phyloP scores from a whole-genome alignment of 2,113 vertebrate species.

The Oreochromis niloticus region DNA sequence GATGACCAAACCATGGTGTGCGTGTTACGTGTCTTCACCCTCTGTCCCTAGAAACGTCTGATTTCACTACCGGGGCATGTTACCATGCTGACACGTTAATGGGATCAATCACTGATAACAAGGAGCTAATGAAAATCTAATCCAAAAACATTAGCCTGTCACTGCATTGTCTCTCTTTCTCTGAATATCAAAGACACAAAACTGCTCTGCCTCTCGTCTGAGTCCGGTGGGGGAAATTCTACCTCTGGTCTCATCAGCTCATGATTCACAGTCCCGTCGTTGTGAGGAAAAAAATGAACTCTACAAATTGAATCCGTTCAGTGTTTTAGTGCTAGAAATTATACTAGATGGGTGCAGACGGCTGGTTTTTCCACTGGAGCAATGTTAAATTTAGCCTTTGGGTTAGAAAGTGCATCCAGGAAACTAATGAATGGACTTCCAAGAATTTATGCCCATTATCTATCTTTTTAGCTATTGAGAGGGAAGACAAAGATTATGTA shows the following conservation, averaged over 20 bases:
- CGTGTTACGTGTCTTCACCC: constrained; percentile 1
- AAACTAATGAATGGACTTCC: constrained; percentile 27
- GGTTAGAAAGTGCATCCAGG: not conserved
- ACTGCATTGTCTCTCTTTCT: constrained; percentile 12
- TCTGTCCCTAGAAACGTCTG: constrained; percentile 1
- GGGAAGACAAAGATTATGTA: constrained; percentile 35
- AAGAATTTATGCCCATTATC: constrained; percentile 44
- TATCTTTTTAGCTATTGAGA: constrained; percentile 6
- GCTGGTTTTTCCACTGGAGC: not conserved
- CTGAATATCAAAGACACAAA: not conserved
- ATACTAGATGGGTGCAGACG: not conserved
- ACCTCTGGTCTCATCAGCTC: constrained; percentile 26
- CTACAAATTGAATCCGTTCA: not conserved
- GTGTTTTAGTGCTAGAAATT: not conserved
- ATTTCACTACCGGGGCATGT: constrained; percentile 39
- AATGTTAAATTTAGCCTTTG: constrained; percentile 37
- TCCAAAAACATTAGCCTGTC: constrained; percentile 40
- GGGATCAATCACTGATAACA: constrained; percentile 62
- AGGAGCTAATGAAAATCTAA: constrained; percentile 66
- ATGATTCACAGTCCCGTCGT: not conserved
- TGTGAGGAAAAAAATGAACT: not conserved
- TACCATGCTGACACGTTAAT: constrained; percentile 55
- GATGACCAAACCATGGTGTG: constrained; percentile 27
- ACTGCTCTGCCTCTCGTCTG: not conserved
- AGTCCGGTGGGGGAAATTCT: not conserved